Conservation (phyloP, 2,113 vertebrate species). For the Tychaedon coryphoeus region DNA sequence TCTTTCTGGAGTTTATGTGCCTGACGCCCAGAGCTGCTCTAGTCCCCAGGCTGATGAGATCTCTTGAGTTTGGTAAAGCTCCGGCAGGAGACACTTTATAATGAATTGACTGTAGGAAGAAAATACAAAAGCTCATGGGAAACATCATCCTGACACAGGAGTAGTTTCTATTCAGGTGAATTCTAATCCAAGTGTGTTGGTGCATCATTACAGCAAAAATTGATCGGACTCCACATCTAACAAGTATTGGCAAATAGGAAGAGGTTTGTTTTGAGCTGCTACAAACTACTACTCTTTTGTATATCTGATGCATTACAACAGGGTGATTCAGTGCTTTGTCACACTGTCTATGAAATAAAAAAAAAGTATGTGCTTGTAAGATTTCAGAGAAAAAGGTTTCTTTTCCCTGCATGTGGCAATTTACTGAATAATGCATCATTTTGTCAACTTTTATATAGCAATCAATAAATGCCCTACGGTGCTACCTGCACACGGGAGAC, state of each 20-base stretch:
- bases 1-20: neutral
- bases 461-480: slow-evolving; percentile 14
- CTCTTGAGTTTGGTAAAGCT: neutral
- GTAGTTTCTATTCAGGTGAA: slow-evolving; percentile 1
- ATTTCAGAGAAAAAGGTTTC: neutral
- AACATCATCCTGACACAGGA: neutral
- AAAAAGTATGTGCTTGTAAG: neutral
- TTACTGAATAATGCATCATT: slow-evolving; percentile 60
- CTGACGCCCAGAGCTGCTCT: neutral
- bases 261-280: neutral
- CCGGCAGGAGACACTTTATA: neutral
- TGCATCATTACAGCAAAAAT: neutral
- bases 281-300: neutral
- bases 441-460: slow-evolving; percentile 35
- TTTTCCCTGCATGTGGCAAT: slow-evolving; percentile 29
- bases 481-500: neutral
- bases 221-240: neutral
- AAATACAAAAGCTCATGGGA: neutral
- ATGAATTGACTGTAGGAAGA: neutral
- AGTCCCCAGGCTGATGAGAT: neutral
- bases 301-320: neutral
- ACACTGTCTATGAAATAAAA: neutral
- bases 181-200: neutral
- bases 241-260: neutral
- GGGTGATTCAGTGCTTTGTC: neutral